A percentile compares a stretch with the other conserved stretches of the same genome.
Evolutionary conservation across 2,113 vertebrate genomes (phyloP).

Genomic region (Odontesthes bonariensis): DNA sequence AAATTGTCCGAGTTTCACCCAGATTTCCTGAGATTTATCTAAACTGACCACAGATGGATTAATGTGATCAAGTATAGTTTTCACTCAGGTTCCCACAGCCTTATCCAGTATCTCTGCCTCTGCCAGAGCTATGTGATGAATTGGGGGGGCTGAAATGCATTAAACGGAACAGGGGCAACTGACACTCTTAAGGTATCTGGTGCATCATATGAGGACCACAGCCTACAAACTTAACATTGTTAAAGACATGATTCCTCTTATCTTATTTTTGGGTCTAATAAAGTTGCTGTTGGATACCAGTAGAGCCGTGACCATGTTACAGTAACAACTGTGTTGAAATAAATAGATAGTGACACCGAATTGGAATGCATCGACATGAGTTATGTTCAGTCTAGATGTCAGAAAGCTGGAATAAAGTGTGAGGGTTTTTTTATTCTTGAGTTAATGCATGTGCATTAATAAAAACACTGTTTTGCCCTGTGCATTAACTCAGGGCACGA

Average conservation of each 20-base stretch:
- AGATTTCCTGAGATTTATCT: conserved; percentile 24
- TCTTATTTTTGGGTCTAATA: conserved; percentile 49
- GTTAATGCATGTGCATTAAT: background rate
- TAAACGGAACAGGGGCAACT: conserved; percentile 61
- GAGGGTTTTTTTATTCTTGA: background rate
- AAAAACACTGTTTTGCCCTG: too few species aligned
- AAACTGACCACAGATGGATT: conserved; percentile 20
- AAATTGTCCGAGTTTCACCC: background rate
- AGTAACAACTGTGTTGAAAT: conserved; percentile 27
- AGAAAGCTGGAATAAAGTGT: background rate
- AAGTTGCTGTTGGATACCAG: conserved; percentile 38
- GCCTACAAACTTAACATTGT: conserved; percentile 67
- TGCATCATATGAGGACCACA: conserved; percentile 57
- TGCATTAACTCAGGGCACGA: background rate
- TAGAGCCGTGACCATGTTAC: conserved; percentile 29
- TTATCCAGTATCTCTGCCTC: conserved; percentile 74
- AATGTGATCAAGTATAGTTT: conserved; percentile 36
- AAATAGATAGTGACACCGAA: background rate
- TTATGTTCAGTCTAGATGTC: conserved; percentile 3
- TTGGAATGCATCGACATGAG: conserved; percentile 1
- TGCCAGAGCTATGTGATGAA: conserved; percentile 77
- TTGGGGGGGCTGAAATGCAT: conserved; percentile 65
- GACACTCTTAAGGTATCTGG: conserved; percentile 65
- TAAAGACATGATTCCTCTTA: conserved; percentile 24
- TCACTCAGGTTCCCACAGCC: conserved; percentile 73